Evolutionary conservation across 1,140 invertebrate species (phyloP), one percentile per base, ranked within the genome.

Genomic region (Drosophila mauritiana): DNA sequence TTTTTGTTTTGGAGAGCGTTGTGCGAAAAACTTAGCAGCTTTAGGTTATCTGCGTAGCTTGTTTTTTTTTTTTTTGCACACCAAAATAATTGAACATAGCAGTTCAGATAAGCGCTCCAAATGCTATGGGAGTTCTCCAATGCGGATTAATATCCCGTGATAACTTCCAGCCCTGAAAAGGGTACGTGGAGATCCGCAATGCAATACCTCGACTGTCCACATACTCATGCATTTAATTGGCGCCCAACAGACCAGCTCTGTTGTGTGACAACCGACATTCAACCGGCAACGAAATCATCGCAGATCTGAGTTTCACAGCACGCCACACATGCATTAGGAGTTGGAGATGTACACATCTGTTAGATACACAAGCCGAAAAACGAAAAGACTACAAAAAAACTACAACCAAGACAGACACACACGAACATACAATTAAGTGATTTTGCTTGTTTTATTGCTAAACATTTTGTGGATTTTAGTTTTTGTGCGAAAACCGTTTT

Each of bases 401-500:
- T 31, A 31, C 43, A 64, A 46, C 57, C 31, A 37, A 15, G 58
- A 20, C 63, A 73, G 3, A 59, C 34, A 61, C 43, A 55, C 39
- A 36, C 27, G 10, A 22, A 64, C 68, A 57, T 63, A 72, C 78
- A 86, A 76, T 73, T 88, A 79, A 73, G 75, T 86, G 82, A 88
- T 88, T 86, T 78, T 64, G 67, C 75, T 73, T 79, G 79, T 82
- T 88, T 82, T 68, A 49, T 69, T 72, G 76, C 63, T 76, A 39
- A 84, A 83, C 69, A 83, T 73, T 84, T 83, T 73, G 61, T 75
- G 54, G 55, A 68, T 77, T 76, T 77, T 68, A 51, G 48, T 77
- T 58, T 58, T 58, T 76, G 40, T 56, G 54, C 45, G 27, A 56
- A 75, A 57, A 75, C 31, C 54, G 51, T 80, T 58, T 57, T 56